These are phyloP conservation scores for Stegophylla sp. DNA, from an alignment of 2,888 invertebrate genomes.

Conservation along the genomic window DNA sequence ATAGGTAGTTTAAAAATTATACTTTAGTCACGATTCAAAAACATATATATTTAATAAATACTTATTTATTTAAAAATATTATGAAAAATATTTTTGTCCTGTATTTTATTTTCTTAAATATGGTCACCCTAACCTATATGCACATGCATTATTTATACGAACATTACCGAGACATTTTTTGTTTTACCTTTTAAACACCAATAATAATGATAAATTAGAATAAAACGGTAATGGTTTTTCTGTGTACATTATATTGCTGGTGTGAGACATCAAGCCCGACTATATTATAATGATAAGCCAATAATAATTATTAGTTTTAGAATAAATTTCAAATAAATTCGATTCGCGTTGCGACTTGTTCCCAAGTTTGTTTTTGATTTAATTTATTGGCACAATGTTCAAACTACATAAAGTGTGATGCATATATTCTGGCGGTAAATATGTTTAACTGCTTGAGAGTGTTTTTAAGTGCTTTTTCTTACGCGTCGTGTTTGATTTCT, in stretches of 20 bases:
- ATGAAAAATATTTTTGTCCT: too few species aligned
- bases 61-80: too few species aligned
- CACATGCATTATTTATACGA: conserved; percentile 6
- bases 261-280: not conserved
- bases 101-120: too few species aligned
- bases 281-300: too few species aligned
- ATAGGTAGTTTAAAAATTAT: too few species aligned
- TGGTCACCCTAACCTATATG: too few species aligned
- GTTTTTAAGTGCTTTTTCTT: not conserved
- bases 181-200: not conserved
- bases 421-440: not conserved
- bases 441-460: not conserved
- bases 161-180: not conserved
- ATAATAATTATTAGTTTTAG: not conserved
- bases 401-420: not conserved
- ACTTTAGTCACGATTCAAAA: too few species aligned
- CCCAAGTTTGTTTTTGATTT: conserved; percentile 5
- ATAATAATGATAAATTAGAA: not conserved
- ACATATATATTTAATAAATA: too few species aligned
- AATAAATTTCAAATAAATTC: conserved; percentile 10
- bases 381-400: not conserved
- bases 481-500: not conserved
- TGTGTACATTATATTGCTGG: not conserved
- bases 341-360: not conserved
- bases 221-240: not conserved